phyloP scores from a whole-genome alignment of 1,140 invertebrate species.

The Zaprionus gabonicus region DNA sequence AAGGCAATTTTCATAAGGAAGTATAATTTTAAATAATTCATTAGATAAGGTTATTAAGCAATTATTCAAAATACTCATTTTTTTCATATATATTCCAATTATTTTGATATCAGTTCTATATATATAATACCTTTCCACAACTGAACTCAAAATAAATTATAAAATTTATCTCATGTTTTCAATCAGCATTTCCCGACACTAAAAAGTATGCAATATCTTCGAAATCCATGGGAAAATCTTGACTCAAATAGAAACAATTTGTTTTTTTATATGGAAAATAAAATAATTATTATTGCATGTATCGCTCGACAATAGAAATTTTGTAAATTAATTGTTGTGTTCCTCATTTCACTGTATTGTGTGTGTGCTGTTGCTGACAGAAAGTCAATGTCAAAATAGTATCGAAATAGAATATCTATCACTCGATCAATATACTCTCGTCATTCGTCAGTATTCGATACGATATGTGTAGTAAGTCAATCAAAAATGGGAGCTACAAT shows the following conservation, averaged over 20 bases:
- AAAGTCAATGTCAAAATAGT: constrained; percentile 16
- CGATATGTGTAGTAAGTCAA: constrained; percentile 26
- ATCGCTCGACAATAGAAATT: constrained; percentile 14
- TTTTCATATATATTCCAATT: no score
- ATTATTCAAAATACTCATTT: no score
- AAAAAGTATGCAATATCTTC: constrained; percentile 7
- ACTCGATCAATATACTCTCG: background rate
- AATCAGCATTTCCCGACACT: background rate
- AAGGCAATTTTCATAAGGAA: no score
- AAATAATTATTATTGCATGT: constrained; percentile 15
- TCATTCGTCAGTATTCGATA: background rate
- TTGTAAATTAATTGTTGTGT: constrained; percentile 23
- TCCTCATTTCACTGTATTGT: background rate
- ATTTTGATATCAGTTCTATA: no score
- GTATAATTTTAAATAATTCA: no score
- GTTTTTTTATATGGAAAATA: constrained; percentile 2
- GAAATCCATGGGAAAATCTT: constrained; percentile 1
- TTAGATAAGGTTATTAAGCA: no score
- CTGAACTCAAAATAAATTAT: no score
- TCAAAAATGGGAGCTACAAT: constrained; percentile 26
- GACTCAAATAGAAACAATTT: constrained; percentile 3
- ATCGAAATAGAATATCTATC: constrained; percentile 22
- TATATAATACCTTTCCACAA: no score
- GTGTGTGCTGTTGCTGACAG: background rate
- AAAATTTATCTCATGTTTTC: background rate